Percentiles rank a stretch among this genome's conserved stretches.
These are phyloP conservation scores for Nyctibius grandis DNA, from an alignment of 2,797 vertebrate species.

Conservation along the genomic window DNA sequence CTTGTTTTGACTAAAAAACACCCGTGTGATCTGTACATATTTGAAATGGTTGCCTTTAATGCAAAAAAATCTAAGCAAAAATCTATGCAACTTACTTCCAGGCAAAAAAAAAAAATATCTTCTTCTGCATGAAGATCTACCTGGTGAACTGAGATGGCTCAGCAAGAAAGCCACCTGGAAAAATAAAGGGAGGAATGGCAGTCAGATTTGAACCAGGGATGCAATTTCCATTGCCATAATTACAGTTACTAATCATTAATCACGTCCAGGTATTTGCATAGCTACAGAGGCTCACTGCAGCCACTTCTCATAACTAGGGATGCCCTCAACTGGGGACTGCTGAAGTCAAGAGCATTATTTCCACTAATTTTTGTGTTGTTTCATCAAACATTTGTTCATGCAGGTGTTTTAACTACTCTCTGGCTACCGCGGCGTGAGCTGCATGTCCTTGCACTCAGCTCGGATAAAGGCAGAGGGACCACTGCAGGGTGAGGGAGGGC, in stretches of 20 bases:
- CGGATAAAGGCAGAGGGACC: neutral
- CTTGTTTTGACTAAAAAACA: slow-evolving; percentile 63
- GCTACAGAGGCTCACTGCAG: neutral
- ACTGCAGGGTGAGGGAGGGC: neutral
- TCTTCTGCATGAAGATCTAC: neutral
- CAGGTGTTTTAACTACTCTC: neutral
- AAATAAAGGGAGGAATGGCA: neutral
- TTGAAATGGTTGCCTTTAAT: slow-evolving; percentile 51
- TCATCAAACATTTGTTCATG: neutral
- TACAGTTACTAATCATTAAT: neutral
- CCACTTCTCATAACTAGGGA: neutral
- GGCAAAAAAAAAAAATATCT: neutral
- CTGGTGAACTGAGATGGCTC: neutral
- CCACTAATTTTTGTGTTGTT: neutral
- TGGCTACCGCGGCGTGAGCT: neutral
- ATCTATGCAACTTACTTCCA: neutral
- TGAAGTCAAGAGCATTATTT: neutral
- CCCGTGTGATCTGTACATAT: slow-evolving; percentile 43
- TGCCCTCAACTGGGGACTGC: neutral
- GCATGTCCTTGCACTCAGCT: accelerated
- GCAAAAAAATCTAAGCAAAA: slow-evolving; percentile 17
- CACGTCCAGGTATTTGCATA: neutral
- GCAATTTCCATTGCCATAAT: neutral
- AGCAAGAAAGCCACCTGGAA: neutral
- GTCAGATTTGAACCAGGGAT: neutral